Evolutionary conservation across 2,888 invertebrate genomes (phyloP).

Genomic region (Lepas anatifera): DNA sequence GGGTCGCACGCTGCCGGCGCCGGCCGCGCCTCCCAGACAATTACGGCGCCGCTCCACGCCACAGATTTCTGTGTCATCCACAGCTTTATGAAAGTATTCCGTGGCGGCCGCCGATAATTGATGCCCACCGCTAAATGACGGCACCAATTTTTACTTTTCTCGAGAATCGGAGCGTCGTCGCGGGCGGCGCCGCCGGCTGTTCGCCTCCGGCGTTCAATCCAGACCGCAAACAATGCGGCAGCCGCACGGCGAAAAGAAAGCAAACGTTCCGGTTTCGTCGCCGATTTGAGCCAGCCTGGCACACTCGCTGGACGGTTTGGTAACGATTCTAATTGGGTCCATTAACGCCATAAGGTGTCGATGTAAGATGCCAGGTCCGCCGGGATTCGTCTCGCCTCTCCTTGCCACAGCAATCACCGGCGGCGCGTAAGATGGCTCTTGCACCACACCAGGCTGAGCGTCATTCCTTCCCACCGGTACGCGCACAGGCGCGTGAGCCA

Average conservation of each 20-base stretch:
- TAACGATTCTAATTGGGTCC: not conserved
- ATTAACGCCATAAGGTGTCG: constrained; percentile 5
- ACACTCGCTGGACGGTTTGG: not conserved
- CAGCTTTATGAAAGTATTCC: constrained; percentile 12
- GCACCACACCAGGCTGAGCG: not conserved
- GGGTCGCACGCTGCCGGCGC: not conserved
- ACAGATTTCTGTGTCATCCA: constrained; percentile 10
- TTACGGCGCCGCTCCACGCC: not conserved
- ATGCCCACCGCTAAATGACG: constrained; percentile 5
- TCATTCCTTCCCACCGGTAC: too few relatives aligned
- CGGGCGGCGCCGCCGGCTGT: not conserved
- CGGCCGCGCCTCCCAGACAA: not conserved
- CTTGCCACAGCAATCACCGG: too few relatives aligned
- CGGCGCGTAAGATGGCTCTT: not conserved
- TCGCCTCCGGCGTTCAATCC: not conserved
- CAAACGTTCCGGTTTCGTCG: not conserved
- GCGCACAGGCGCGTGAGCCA: too few relatives aligned
- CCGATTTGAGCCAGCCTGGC: not conserved
- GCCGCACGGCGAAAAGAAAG: not conserved
- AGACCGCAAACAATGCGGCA: not conserved
- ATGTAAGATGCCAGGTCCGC: not conserved
- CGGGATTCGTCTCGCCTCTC: not conserved
- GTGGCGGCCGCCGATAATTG: constrained; percentile 4
- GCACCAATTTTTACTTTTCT: constrained; percentile 10
- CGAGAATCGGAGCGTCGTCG: not conserved